These are phyloP conservation scores for Octonoba sinensis DNA, from an alignment of 2,888 invertebrate genomes.

Conservation along the genomic window DNA sequence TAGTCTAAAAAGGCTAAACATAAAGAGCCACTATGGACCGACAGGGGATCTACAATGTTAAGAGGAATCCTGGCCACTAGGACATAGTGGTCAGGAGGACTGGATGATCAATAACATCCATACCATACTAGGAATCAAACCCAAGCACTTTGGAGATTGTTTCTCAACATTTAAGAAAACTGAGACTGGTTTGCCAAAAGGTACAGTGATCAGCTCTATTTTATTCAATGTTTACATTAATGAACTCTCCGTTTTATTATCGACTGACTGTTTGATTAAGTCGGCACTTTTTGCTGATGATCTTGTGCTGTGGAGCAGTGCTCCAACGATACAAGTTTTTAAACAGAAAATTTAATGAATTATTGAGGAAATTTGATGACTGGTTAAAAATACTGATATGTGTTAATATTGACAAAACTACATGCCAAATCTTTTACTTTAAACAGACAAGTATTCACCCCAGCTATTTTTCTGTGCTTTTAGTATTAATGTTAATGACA, in stretches of 20 bases:
- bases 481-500: background rate
- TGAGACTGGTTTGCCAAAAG: background rate
- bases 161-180: conserved; percentile 5
- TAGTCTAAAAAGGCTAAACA: too few species aligned
- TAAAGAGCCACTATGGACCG: too few species aligned
- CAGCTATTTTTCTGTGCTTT: too few species aligned
- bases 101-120: too few species aligned
- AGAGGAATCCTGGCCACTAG: too few species aligned
- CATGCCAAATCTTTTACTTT: background rate
- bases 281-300: conserved; percentile 5
- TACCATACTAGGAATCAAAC: too few species aligned
- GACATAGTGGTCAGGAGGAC: too few species aligned
- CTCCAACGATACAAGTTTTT: background rate
- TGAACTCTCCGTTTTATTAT: background rate
- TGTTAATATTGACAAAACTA: conserved; percentile 1
- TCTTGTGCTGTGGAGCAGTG: too few species aligned
- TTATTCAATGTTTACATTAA: background rate
- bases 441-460: too few species aligned
- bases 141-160: background rate
- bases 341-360: background rate
- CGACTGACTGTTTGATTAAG: background rate
- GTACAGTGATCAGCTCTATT: background rate
- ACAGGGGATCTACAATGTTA: too few species aligned
- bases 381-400: too few species aligned
- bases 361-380: background rate